Evolutionary conservation across 2,113 vertebrate genomes (phyloP).

Genomic region (Urocitellus parryii): DNA sequence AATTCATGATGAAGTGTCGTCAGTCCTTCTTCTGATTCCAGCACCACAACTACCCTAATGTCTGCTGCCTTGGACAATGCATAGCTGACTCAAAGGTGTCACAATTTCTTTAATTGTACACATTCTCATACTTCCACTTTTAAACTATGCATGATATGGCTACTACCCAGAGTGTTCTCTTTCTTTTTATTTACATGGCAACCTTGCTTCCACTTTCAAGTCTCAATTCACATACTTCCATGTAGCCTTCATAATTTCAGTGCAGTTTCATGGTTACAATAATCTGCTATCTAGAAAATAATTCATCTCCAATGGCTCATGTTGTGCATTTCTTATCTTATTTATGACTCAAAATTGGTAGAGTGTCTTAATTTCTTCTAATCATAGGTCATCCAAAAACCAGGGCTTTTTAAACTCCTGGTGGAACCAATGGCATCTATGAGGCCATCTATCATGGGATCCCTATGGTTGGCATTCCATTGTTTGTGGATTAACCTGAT

Average conservation of each 20-base stretch:
- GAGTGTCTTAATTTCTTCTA: rapidly evolving
- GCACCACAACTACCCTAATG: not conserved
- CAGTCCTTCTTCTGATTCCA: not conserved
- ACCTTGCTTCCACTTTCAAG: no score
- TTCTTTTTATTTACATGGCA: no score
- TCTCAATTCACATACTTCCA: not conserved
- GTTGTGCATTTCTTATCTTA: not conserved
- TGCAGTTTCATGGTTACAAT: not conserved
- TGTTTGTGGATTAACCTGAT: conserved; percentile 89
- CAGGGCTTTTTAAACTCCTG: conserved; percentile 90
- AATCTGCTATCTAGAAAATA: not conserved
- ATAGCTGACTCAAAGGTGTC: rapidly evolving
- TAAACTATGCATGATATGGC: no score
- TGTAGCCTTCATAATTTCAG: not conserved
- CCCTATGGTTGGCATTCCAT: conserved; percentile 90
- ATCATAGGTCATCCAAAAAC: conserved; percentile 90
- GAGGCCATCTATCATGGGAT: conserved; percentile 86
- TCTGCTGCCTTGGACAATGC: no score
- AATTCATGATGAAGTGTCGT: not conserved
- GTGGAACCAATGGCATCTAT: conserved; percentile 91
- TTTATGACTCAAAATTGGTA: not conserved
- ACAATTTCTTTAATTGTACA: no score
- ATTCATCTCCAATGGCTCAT: not conserved
- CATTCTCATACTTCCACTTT: no score
- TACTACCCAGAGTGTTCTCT: not conserved